phyloP scores from a whole-genome alignment of 2,888 invertebrate genomes.

The Hedya salicella region DNA sequence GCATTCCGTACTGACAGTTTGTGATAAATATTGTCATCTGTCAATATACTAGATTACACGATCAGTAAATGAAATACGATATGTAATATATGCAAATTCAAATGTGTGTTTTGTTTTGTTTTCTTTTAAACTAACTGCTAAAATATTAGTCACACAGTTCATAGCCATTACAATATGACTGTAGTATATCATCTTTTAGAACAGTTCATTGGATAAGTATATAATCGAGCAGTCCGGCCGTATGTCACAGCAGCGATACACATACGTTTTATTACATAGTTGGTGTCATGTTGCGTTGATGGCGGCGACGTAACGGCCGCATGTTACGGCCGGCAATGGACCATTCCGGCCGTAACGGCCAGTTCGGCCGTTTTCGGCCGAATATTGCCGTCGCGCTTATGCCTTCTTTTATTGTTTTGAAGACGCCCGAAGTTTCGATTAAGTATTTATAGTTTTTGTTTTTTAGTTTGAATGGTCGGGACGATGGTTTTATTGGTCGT shows the following conservation, averaged over 20 bases:
- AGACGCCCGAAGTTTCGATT: constrained; percentile 23
- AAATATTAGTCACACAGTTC: too few relatives aligned
- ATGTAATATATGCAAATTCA: too few relatives aligned
- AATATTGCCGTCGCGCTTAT: constrained; percentile 43
- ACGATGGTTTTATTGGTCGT: constrained; percentile 4
- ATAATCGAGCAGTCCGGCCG: constrained; percentile 2
- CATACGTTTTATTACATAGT: constrained; percentile 49
- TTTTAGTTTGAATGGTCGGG: constrained; percentile 3
- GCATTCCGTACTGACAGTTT: too few relatives aligned
- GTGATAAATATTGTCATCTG: too few relatives aligned
- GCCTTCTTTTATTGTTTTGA: constrained; percentile 37
- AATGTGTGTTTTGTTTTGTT: too few relatives aligned
- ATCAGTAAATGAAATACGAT: too few relatives aligned
- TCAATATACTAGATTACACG: too few relatives aligned
- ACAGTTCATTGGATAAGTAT: too few relatives aligned
- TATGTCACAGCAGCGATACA: constrained; percentile 41
- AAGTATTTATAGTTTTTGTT: constrained; percentile 32
- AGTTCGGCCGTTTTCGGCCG: constrained; percentile 39
- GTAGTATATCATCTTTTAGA: too few relatives aligned
- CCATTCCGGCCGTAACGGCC: constrained; percentile 47
- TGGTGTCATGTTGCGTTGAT: constrained; percentile 50
- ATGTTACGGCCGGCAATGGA: constrained; percentile 46
- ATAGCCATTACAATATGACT: too few relatives aligned
- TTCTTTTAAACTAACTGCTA: too few relatives aligned
- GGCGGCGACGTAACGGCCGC: constrained; percentile 43